These are phyloP conservation scores for Pogoniulus pusillus DNA, from an alignment of 2,797 vertebrate species.

Conservation along the genomic window DNA sequence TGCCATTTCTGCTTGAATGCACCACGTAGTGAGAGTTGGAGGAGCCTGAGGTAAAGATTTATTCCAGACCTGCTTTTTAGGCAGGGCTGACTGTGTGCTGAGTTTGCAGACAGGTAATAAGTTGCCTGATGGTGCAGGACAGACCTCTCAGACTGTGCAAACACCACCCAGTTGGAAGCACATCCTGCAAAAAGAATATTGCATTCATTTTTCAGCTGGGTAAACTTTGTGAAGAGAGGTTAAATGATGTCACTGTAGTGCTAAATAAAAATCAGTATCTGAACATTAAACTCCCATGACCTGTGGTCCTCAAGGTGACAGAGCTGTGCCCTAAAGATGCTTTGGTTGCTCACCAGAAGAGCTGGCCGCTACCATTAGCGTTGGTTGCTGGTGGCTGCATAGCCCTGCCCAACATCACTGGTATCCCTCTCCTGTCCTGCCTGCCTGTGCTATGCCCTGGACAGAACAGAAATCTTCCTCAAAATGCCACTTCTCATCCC, in stretches of 20 bases:
- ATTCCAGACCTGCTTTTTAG: background rate
- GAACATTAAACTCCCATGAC: background rate
- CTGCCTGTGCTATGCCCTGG: accelerated
- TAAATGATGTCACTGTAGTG: background rate
- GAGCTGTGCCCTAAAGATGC: background rate
- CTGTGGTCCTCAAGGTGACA: background rate
- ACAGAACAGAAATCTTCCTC: background rate
- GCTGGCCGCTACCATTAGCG: background rate
- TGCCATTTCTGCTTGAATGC: background rate
- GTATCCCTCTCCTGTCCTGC: background rate
- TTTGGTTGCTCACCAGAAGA: background rate
- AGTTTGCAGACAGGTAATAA: background rate
- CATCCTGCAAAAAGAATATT: background rate
- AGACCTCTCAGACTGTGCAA: background rate
- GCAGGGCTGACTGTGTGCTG: background rate
- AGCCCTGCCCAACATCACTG: background rate
- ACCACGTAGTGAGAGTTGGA: background rate
- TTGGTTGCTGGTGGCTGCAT: background rate
- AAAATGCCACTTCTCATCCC: background rate
- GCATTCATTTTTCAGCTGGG: background rate
- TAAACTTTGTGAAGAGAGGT: background rate
- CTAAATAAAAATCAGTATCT: background rate
- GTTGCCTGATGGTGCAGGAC: background rate
- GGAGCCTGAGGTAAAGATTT: background rate
- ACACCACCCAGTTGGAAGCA: background rate